phyloP scores from a whole-genome alignment of 2,113 vertebrate species.

The Gopherus flavomarginatus region DNA sequence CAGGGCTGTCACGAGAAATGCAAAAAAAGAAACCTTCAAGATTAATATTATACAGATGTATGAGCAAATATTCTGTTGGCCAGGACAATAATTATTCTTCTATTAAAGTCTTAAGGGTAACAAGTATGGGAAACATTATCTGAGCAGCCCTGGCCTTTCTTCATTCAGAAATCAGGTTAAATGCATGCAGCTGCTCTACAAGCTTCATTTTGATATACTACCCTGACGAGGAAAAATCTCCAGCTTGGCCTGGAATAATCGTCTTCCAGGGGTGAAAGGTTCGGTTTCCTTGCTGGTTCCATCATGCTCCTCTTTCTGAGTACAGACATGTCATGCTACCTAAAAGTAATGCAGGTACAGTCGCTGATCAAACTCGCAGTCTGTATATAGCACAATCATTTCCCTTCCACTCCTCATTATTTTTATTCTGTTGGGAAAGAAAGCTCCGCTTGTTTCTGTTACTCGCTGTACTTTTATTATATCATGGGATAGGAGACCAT shows the following conservation, averaged over 20 bases:
- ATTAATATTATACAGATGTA: constrained; percentile 37
- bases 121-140: background rate
- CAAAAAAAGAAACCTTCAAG: background rate
- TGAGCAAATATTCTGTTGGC: constrained; percentile 43
- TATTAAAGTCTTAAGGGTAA: constrained; percentile 43
- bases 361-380: background rate
- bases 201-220: background rate
- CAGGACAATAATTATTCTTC: constrained; percentile 70
- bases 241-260: constrained; percentile 11
- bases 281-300: background rate
- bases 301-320: background rate
- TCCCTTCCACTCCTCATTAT: background rate
- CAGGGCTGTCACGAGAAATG: background rate
- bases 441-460: constrained; percentile 29
- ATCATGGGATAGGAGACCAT: constrained; percentile 15
- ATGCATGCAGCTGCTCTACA: constrained; percentile 8
- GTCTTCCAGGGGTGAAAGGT: background rate
- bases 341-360: background rate
- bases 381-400: background rate
- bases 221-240: background rate
- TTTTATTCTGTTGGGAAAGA: constrained; percentile 17
- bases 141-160: constrained; percentile 16
- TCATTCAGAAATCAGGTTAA: constrained; percentile 46
- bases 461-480: constrained; percentile 19
- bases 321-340: accelerated